Conservation (phyloP, 1,140 invertebrate genomes). For the Drosophila tani region DNA sequence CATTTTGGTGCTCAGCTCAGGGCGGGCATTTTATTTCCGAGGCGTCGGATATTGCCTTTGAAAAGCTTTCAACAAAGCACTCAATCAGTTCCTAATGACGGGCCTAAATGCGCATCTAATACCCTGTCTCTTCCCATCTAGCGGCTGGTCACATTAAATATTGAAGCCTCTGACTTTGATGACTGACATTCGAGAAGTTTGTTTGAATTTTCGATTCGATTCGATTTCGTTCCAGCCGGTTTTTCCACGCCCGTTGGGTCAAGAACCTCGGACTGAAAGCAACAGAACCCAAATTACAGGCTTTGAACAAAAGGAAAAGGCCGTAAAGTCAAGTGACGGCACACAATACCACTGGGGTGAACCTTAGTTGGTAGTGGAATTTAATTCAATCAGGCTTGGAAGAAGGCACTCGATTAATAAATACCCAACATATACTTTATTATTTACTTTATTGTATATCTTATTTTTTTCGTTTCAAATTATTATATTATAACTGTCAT, state of each 20-base stretch:
- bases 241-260: constrained; percentile 45
- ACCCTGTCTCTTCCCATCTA: constrained; percentile 3
- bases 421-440: too few species aligned
- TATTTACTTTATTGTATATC: too few species aligned
- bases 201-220: constrained; percentile 22
- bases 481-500: too few species aligned
- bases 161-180: constrained; percentile 37
- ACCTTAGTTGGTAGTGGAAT: neutral
- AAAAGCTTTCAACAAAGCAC: constrained; percentile 25
- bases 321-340: constrained; percentile 27
- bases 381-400: neutral
- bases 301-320: constrained; percentile 36
- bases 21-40: constrained; percentile 3
- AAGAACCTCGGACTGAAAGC: constrained; percentile 57
- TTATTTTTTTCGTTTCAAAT: too few species aligned
- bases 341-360: constrained; percentile 1
- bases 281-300: constrained; percentile 54
- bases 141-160: constrained; percentile 26
- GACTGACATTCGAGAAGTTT: constrained; percentile 39
- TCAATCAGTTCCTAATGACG: constrained; percentile 38
- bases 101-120: constrained; percentile 38
- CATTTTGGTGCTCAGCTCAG: too few species aligned
- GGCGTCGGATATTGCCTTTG: neutral
- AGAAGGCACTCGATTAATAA: too few species aligned
- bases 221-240: constrained; percentile 7